A percentile compares a stretch with the other conserved stretches of the same genome.
Evolutionary conservation across 2,113 vertebrate genomes (phyloP).

Genomic region (Zosterops lateralis): DNA sequence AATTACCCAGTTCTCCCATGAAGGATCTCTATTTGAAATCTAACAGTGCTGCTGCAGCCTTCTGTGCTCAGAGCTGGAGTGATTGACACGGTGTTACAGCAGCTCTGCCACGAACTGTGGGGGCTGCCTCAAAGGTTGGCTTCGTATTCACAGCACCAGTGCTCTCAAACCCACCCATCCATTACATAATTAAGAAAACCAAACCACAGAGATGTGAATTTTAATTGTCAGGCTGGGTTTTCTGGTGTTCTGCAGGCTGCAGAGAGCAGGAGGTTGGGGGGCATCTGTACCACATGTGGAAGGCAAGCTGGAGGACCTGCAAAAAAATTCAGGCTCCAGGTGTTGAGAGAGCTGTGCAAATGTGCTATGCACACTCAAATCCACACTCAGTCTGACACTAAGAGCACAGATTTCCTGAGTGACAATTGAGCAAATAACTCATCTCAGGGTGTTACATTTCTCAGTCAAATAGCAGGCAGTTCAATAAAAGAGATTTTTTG

Average conservation of each 20-base stretch:
- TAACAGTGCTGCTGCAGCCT: background rate
- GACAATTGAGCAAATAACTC: background rate
- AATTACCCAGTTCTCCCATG: background rate
- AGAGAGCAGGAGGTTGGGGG: rapidly evolving
- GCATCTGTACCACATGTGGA: background rate
- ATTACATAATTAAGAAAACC: background rate
- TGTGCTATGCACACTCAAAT: background rate
- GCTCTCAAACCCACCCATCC: background rate
- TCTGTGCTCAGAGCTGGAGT: background rate
- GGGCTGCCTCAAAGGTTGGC: background rate
- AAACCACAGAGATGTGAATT: background rate
- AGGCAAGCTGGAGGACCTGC: background rate
- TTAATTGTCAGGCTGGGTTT: background rate
- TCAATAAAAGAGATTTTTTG: background rate
- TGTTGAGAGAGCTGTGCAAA: background rate
- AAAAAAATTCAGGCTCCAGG: background rate
- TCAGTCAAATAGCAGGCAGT: background rate
- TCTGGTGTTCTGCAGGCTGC: background rate
- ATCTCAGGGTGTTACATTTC: background rate
- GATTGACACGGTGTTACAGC: background rate
- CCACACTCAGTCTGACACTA: background rate
- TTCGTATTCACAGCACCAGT: background rate
- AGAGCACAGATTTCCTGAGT: background rate
- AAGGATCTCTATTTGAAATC: background rate
- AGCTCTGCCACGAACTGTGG: background rate